These are phyloP conservation scores for Halcyon senegalensis DNA, from an alignment of 2,113 vertebrate genomes.

Conservation along the genomic window DNA sequence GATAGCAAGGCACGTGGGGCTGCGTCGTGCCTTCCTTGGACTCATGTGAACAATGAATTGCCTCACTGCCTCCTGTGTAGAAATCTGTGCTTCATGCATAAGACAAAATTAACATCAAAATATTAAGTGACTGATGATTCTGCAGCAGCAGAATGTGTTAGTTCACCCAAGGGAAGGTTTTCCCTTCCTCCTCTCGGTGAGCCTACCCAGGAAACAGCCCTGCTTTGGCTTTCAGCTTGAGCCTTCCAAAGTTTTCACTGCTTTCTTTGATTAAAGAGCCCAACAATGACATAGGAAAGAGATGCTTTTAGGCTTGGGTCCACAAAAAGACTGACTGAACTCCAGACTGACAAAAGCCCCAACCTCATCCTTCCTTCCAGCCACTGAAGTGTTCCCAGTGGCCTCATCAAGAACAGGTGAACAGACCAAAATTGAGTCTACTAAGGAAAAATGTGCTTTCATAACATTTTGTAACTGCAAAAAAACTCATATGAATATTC, in stretches of 20 bases:
- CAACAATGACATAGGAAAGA: rapidly evolving
- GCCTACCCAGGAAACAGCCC: background rate
- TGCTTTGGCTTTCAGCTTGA: background rate
- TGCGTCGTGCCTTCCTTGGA: rapidly evolving
- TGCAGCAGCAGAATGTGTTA: background rate
- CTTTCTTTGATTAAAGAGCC: background rate
- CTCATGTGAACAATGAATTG: background rate
- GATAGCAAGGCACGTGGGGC: background rate
- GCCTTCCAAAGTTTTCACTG: background rate
- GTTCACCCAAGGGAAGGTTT: rapidly evolving
- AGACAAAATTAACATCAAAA: background rate
- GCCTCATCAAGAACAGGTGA: background rate
- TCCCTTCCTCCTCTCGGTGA: background rate
- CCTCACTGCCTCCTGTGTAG: background rate
- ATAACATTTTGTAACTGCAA: background rate
- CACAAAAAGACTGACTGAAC: background rate
- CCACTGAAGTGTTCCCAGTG: background rate
- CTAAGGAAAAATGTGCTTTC: background rate
- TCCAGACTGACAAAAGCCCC: background rate
- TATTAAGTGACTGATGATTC: background rate
- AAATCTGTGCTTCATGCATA: background rate
- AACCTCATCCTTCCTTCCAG: background rate
- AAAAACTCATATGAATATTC: slow-evolving; percentile 36
- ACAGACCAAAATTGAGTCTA: background rate
- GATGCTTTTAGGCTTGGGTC: background rate